Percentiles rank a stretch among this genome's conserved stretches.
These are phyloP conservation scores for Bombylius major DNA, from an alignment of 2,888 invertebrate genomes.

Conservation along the genomic window DNA sequence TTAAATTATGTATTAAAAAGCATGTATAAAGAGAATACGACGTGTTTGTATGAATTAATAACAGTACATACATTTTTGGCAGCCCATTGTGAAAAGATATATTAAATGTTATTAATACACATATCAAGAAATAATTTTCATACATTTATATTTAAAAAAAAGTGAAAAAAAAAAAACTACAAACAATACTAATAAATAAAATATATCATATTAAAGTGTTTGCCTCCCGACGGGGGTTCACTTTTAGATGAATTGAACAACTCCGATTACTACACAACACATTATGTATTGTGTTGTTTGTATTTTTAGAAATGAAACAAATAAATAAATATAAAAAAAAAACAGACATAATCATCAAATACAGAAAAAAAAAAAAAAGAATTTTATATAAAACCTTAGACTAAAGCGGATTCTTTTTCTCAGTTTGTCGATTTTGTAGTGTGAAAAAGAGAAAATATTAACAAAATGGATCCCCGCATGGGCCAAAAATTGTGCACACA, in stretches of 20 bases:
- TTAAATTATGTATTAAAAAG: no score
- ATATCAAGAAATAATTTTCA: conserved; percentile 22
- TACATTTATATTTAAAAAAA: conserved; percentile 15
- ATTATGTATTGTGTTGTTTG: neutral
- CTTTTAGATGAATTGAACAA: no score
- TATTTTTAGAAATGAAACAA: no score
- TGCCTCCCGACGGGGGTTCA: conserved; percentile 17
- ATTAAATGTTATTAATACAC: conserved; percentile 19
- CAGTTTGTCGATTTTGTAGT: neutral
- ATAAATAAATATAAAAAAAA: no score
- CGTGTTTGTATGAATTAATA: conserved; percentile 1
- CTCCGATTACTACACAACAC: no score
- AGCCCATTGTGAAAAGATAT: conserved; percentile 6
- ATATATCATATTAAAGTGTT: conserved; percentile 24
- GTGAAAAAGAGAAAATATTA: conserved; percentile 3
- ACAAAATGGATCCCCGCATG: conserved; percentile 1
- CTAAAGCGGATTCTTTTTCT: no score
- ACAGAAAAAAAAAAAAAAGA: no score
- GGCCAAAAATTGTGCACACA: neutral
- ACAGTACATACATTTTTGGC: conserved; percentile 5
- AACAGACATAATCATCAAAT: no score
- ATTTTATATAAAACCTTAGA: no score
- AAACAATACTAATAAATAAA: conserved; percentile 24
- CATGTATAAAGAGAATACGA: neutral
- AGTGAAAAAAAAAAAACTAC: neutral